Percentiles rank a stretch among this genome's conserved stretches.
These are phyloP conservation scores for Nomada lathburiana DNA, from an alignment of 2,888 invertebrate genomes.

Conservation along the genomic window DNA sequence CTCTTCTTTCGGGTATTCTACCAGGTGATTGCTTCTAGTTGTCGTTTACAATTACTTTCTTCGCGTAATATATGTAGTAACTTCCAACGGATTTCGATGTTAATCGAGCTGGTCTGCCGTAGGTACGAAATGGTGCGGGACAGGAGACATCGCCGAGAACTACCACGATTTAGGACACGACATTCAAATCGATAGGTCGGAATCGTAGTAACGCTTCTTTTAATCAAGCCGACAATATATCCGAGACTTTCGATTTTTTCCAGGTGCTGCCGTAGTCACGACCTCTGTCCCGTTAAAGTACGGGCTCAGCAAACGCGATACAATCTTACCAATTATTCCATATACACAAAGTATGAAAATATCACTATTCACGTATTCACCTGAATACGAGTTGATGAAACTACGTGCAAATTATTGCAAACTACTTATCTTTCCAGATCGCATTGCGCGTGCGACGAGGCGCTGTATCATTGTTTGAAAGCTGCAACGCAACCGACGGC, in stretches of 20 bases:
- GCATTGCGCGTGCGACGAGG: slow-evolving; percentile 94
- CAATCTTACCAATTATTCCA: slow-evolving; percentile 92
- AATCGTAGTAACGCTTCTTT: neutral
- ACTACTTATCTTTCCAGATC: slow-evolving; percentile 85
- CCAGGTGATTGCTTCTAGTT: slow-evolving; percentile 87
- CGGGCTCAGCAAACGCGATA: slow-evolving; percentile 90
- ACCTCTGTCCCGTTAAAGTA: slow-evolving; percentile 94
- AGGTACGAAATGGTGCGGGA: slow-evolving; percentile 97
- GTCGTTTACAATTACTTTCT: neutral
- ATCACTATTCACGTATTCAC: too few relatives aligned
- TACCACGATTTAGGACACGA: slow-evolving; percentile 94
- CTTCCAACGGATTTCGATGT: neutral
- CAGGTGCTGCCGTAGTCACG: slow-evolving; percentile 94
- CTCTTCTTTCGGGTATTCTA: slow-evolving; percentile 91
- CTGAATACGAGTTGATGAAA: neutral
- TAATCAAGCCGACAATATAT: neutral
- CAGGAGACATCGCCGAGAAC: slow-evolving; percentile 93
- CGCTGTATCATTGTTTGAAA: slow-evolving; percentile 93
- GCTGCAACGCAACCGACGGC: slow-evolving; percentile 90
- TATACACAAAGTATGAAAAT: slow-evolving; percentile 90
- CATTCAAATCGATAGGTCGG: slow-evolving; percentile 81
- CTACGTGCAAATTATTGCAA: too few relatives aligned
- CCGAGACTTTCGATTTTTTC: slow-evolving; percentile 10
- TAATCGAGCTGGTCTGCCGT: slow-evolving; percentile 45
- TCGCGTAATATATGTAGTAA: neutral